Conservation (phyloP, 2,888 invertebrate species). For the Rhyacophila evoluta region DNA sequence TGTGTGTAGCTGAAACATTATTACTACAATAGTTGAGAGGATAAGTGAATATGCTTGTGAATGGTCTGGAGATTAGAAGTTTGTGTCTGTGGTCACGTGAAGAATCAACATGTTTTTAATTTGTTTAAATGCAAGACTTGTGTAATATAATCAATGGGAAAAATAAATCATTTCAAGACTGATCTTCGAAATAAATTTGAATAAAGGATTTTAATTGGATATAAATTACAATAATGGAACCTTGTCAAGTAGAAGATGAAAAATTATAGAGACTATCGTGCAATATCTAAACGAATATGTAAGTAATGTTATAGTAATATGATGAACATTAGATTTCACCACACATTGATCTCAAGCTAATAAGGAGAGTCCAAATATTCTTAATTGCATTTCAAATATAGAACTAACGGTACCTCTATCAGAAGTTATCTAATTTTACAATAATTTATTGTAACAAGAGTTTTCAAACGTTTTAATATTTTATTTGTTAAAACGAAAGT, state of each 20-base stretch:
- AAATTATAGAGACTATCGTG: not conserved
- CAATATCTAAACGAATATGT: not conserved
- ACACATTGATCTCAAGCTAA: constrained; percentile 15
- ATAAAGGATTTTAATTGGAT: no score
- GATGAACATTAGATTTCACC: not conserved
- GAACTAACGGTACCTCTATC: not conserved
- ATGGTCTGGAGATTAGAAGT: no score
- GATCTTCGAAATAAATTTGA: no score
- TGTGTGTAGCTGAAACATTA: no score
- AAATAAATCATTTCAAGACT: no score
- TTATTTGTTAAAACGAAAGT: not conserved
- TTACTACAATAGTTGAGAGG: no score
- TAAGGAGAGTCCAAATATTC: not conserved
- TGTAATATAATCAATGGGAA: no score
- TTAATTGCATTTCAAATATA: not conserved
- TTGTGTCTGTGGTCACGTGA: no score
- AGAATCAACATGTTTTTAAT: no score
- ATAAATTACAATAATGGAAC: no score
- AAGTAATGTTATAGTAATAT: not conserved
- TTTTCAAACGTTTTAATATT: not conserved
- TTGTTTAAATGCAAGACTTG: no score
- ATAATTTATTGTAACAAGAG: constrained; percentile 1
- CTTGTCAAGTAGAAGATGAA: not conserved
- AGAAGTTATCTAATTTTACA: not conserved
- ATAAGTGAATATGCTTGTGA: no score